phyloP scores from a whole-genome alignment of 2,888 invertebrate genomes.

The Clistopyga incitator region DNA sequence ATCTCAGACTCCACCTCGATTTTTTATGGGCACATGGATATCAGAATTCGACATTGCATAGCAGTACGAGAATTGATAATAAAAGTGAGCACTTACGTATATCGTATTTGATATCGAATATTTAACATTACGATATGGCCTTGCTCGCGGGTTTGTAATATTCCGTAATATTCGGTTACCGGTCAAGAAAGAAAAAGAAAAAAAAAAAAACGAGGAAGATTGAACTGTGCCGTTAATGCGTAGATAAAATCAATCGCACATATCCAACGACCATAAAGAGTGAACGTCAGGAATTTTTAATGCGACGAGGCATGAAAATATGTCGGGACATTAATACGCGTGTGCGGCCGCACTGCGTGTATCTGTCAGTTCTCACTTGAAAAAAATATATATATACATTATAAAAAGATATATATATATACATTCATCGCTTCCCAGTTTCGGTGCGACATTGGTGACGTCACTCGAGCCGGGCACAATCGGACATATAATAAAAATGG shows the following conservation, averaged over 20 bases:
- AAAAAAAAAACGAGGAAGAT: slow-evolving; percentile 41
- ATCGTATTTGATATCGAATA: not conserved
- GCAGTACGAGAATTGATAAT: not conserved
- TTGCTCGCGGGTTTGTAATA: slow-evolving; percentile 33
- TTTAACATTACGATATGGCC: slow-evolving; percentile 28
- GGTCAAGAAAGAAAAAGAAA: slow-evolving; percentile 15
- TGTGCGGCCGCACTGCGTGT: slow-evolving; percentile 47
- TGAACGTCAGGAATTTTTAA: slow-evolving; percentile 77
- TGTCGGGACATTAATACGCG: slow-evolving; percentile 70
- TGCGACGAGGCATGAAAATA: slow-evolving; percentile 71
- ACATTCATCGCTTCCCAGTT: slow-evolving; percentile 11
- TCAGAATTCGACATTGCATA: not conserved
- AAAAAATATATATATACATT: slow-evolving; percentile 11
- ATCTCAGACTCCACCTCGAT: not conserved
- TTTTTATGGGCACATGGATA: not conserved
- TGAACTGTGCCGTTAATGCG: slow-evolving; percentile 65
- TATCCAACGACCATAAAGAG: slow-evolving; percentile 74
- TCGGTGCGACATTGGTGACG: slow-evolving; percentile 33
- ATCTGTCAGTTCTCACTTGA: slow-evolving; percentile 44
- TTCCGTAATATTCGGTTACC: slow-evolving; percentile 61
- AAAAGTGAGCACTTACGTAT: not conserved
- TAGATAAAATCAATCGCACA: slow-evolving; percentile 78
- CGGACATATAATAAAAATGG: slow-evolving; percentile 33
- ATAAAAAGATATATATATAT: slow-evolving; percentile 24
- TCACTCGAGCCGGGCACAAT: slow-evolving; percentile 37